phyloP scores from a whole-genome alignment of 2,113 vertebrate species.

The Stigmatopora argus region DNA sequence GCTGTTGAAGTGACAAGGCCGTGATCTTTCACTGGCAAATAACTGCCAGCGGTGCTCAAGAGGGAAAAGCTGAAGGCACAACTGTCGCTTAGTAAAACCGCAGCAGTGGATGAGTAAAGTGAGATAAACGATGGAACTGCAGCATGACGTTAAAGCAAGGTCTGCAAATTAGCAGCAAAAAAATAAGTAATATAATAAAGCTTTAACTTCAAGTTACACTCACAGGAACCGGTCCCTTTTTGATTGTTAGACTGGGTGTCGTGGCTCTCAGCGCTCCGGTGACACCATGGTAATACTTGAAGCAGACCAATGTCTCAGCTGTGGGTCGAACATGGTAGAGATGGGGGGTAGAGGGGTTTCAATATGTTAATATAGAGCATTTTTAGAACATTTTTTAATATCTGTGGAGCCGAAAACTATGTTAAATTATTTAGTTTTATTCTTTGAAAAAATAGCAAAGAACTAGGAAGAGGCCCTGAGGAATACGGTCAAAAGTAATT shows the following conservation, averaged over 20 bases:
- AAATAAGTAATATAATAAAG: not conserved
- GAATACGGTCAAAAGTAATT: too few relatives aligned
- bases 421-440: too few relatives aligned
- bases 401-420: too few relatives aligned
- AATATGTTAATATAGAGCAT: not conserved
- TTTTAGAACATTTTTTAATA: too few relatives aligned
- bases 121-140: not conserved
- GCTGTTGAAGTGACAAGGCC: not conserved
- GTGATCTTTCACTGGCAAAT: not conserved
- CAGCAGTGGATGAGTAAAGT: not conserved
- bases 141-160: not conserved
- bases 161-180: not conserved
- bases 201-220: conserved; percentile 50
- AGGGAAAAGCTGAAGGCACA: not conserved
- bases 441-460: too few relatives aligned
- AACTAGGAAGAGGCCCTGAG: too few relatives aligned
- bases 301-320: conserved; percentile 97
- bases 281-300: conserved; percentile 95
- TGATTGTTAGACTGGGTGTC: conserved; percentile 88
- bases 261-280: conserved; percentile 89
- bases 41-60: not conserved
- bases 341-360: too few relatives aligned
- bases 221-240: conserved; percentile 79
- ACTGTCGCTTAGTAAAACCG: not conserved
- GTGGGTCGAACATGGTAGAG: conserved; percentile 34